A percentile compares a stretch with the other conserved stretches of the same genome.
Evolutionary conservation across 2,797 vertebrate species (phyloP).

Genomic region (Myotis vivesi): DNA sequence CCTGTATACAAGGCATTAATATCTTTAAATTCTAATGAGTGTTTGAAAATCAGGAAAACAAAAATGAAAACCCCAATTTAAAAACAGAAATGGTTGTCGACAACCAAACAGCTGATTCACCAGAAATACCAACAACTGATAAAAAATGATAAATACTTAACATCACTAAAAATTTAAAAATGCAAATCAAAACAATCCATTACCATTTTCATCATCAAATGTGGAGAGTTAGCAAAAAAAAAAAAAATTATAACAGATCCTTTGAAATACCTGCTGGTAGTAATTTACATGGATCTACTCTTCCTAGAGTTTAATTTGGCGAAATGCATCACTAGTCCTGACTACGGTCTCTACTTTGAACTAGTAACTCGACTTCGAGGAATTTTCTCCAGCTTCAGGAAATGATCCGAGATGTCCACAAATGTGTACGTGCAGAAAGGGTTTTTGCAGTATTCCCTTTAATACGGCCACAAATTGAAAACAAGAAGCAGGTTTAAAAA

Average conservation of each 20-base stretch:
- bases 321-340: background rate
- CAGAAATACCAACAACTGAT: background rate
- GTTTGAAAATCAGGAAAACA: background rate
- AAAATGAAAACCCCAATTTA: background rate
- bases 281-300: background rate
- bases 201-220: background rate
- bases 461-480: background rate
- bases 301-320: background rate
- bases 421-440: too few species aligned
- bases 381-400: background rate
- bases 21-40: background rate
- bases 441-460: background rate
- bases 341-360: background rate
- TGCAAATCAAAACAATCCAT: background rate
- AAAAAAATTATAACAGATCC: background rate
- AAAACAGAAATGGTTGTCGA: background rate
- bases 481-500: background rate
- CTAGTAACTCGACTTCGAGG: background rate
- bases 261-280: background rate
- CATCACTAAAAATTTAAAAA: background rate
- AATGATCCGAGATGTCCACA: background rate
- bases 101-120: background rate
- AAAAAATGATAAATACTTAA: background rate
- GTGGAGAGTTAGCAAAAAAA: background rate
- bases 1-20: background rate